These are phyloP conservation scores for Nomada ferruginata DNA, from an alignment of 2,888 invertebrate species.

Conservation along the genomic window DNA sequence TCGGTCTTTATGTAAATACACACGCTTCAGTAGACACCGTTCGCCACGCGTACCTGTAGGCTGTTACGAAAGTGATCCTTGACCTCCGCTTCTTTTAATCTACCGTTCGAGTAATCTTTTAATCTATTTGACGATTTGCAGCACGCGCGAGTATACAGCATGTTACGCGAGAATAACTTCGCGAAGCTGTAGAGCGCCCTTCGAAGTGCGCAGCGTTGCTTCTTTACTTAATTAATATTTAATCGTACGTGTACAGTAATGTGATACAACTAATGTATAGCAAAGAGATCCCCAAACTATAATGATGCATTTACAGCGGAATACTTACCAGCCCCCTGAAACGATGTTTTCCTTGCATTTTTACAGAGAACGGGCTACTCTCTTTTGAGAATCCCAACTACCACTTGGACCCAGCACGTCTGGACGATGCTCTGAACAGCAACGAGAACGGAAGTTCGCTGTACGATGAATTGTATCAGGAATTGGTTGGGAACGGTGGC, in stretches of 20 bases:
- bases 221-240: neutral
- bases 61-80: slow-evolving; percentile 47
- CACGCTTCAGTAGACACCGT: slow-evolving; percentile 32
- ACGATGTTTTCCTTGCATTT: slow-evolving; percentile 62
- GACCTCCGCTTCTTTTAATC: slow-evolving; percentile 46
- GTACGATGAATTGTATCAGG: slow-evolving; percentile 90
- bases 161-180: slow-evolving; percentile 25
- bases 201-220: neutral
- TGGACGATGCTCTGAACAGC: slow-evolving; percentile 91
- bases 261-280: neutral
- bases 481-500: slow-evolving; percentile 85
- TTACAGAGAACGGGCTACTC: slow-evolving; percentile 94
- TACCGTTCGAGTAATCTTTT: slow-evolving; percentile 14
- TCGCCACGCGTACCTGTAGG: slow-evolving; percentile 7
- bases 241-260: neutral
- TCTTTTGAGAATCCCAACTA: slow-evolving; percentile 97
- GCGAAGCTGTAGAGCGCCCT: neutral
- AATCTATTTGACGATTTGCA: neutral
- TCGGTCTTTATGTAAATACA: neutral
- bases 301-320: no score
- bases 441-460: slow-evolving; percentile 87
- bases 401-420: slow-evolving; percentile 91
- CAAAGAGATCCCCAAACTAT: no score
- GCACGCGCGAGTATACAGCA: slow-evolving; percentile 22
- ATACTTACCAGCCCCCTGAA: no score